Evolutionary conservation across 2,113 vertebrate genomes (phyloP), one percentile per base, ranked within the genome.

Genomic region (Anhinga rufa): DNA sequence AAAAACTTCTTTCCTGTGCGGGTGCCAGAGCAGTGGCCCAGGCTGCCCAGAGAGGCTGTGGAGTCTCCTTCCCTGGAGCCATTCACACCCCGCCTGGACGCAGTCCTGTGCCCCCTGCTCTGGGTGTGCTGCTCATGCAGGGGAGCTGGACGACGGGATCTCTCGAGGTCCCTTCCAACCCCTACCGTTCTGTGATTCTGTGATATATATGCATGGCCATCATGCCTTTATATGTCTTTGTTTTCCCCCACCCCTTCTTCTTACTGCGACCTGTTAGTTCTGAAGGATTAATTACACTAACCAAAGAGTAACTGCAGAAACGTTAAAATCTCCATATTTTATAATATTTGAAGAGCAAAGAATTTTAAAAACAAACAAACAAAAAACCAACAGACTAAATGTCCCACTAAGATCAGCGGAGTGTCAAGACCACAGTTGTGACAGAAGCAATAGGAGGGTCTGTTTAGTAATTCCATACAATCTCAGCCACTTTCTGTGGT

Each of bases 201-300:
- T 40, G 38, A 40, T 4, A 32, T 17, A 9, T 7, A 14, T 6
- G 12, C 26, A 17, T 40, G 24, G 7, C 36, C 17, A 66, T 58
- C 38, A 38, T 17, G 5, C 10, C 16, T 46, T 85, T 19, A 8
- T 42, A 4, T 40, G 17, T 52, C 14, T 55, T 29, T 22, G n/a
- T 42, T 46, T 66, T 28, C 7, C 9, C 9, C 14, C 34, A 17
- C 10, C 6, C 21, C 8, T 17, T 5, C 31, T 70, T 55, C 65
- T 54, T 54, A 21, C 5, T 51, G 21, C 2, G 3, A 62, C 0
- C 1, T 36, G 6, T 9, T n/a, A 65, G 7, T 25, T 81, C 64
- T 54, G n/a, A 88, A 87, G 4, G 9, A 91, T 49, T 5, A 9
- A 69, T 13, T 55, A 21, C 38, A 22, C 12, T 48, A 76, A 64